Evolutionary conservation across 2,797 vertebrate species (phyloP), one percentile per base, ranked within the genome.

Genomic region (Pteropus rufus): DNA sequence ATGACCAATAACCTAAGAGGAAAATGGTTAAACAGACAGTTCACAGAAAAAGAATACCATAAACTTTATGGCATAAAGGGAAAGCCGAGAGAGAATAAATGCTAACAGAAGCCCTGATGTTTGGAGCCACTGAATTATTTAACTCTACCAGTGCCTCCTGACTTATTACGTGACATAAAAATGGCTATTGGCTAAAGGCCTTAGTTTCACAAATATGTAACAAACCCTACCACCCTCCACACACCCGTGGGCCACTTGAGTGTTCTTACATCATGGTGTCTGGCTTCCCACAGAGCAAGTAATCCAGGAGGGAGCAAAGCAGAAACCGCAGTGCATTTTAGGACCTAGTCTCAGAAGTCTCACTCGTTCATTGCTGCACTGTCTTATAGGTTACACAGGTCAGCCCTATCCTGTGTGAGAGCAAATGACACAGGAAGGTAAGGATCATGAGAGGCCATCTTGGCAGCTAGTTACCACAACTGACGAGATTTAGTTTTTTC

Each of bases 311-410:
- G 11, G 39, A 46, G 12, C 16, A 26, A 19, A 12, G 67, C 36
- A 6, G 60, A 21, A n/a, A 19, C 2, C 5, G 69, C 41, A 4
- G 7, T 14, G 19, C 24, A 1, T 26, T 24, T 58, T 26, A 36
- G 64, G 41, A 39, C 36, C 15, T 21, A 0, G 9, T 34, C 34
- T 70, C 5, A 44, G 65, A 91, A 46, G 87, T 2, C 12, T 1
- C 3, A 7, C 0, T 3, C 14, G 16, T 31, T 76, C 21, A 5
- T 7, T 41, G 29, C 39, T 21, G 6, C 3, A 2, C 0, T 1
- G 15, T 26, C 41, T 16, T 31, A 1, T 0, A 14, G n/a, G 44
- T 3, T 5, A 23, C n/a, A 9, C 6, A 15, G 49, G 29, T 2
- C 58, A 36, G 2, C 12, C 8, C 52, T 3, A 0, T 2, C 7